These are phyloP conservation scores for Myotis myotis DNA, from an alignment of 2,797 vertebrate genomes.

Conservation along the genomic window DNA sequence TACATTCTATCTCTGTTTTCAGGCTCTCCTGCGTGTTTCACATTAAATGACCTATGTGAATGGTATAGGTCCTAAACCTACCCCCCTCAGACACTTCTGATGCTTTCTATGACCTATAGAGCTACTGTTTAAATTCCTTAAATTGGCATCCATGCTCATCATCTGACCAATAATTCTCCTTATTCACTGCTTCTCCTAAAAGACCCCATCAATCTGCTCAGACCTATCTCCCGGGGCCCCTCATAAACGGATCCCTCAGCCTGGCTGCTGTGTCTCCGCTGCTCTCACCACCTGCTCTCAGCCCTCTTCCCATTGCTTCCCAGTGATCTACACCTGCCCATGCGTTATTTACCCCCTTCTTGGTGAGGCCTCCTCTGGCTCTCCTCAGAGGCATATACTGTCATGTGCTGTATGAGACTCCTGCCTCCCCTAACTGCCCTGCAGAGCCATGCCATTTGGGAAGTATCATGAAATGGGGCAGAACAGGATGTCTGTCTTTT, in stretches of 20 bases:
- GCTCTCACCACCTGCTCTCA: neutral
- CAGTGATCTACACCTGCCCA: no score
- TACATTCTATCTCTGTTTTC: neutral
- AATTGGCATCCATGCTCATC: neutral
- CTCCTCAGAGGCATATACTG: neutral
- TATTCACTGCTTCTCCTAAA: neutral
- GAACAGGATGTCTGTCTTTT: neutral
- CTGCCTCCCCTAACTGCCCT: neutral
- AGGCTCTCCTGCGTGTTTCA: neutral
- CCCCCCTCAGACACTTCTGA: neutral
- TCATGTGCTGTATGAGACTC: no score
- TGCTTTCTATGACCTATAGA: neutral
- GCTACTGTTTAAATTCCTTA: neutral
- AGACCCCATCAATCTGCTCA: neutral
- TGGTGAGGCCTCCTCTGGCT: neutral
- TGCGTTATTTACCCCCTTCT: neutral
- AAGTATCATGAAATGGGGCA: neutral
- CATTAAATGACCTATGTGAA: neutral
- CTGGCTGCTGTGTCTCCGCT: neutral
- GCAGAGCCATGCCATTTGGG: neutral
- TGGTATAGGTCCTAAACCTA: neutral
- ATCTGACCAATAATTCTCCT: neutral
- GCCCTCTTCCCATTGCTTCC: neutral
- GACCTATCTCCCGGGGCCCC: neutral
- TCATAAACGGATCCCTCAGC: rapidly evolving